These are phyloP conservation scores for Oscheius sp. DNA, from an alignment of 2,888 invertebrate species.

Conservation along the genomic window DNA sequence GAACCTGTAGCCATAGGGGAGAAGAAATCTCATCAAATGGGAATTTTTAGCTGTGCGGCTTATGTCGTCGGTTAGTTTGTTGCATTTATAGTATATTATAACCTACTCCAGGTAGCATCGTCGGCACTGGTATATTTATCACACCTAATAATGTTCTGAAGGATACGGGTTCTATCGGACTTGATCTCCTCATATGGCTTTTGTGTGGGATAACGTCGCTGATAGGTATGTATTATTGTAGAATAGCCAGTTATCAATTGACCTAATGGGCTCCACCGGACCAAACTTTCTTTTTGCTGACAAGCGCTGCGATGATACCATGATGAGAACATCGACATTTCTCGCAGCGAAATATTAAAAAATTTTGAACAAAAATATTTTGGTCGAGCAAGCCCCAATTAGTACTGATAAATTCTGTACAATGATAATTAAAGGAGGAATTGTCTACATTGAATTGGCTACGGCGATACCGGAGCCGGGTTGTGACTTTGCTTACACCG, in stretches of 20 bases:
- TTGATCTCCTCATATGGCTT: conserved; percentile 84
- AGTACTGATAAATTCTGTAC: too few species aligned
- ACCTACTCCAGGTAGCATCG: conserved; percentile 54
- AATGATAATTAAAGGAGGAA: too few species aligned
- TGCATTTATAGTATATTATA: neutral
- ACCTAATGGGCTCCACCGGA: too few species aligned
- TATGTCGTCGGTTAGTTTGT: conserved; percentile 58
- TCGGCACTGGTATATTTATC: conserved; percentile 68
- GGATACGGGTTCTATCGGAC: conserved; percentile 79
- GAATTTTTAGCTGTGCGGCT: conserved; percentile 53
- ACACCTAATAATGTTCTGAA: conserved; percentile 58
- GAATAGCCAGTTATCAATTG: too few species aligned
- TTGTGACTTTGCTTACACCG: conserved; percentile 71
- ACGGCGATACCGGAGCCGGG: conserved; percentile 80
- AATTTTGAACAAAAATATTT: too few species aligned
- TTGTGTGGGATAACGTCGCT: conserved; percentile 84
- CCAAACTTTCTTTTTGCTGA: too few species aligned
- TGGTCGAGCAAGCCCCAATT: too few species aligned
- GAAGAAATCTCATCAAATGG: conserved; percentile 52
- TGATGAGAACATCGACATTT: too few species aligned
- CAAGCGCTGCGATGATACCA: too few species aligned
- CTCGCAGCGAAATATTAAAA: too few species aligned
- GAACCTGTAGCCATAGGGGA: too few species aligned
- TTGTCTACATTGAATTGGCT: conserved; percentile 89
- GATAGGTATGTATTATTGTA: conserved; percentile 77